phyloP scores from a whole-genome alignment of 2,113 vertebrate species.

The Leptodactylus fuscus region DNA sequence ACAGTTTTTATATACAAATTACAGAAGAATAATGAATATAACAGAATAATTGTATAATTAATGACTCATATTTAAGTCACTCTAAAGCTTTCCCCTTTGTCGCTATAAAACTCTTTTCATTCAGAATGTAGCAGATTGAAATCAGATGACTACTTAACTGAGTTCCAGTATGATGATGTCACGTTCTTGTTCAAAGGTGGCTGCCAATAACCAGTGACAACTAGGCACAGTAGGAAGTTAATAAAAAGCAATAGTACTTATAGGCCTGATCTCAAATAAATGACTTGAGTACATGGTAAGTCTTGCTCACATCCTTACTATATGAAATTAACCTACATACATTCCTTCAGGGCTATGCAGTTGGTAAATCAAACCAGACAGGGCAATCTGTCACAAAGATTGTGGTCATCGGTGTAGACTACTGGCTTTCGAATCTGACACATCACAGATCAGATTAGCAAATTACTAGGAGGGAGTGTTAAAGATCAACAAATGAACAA shows the following conservation, averaged over 20 bases:
- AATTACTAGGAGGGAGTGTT: too few species aligned
- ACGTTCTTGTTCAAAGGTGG: not conserved
- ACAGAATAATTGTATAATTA: not conserved
- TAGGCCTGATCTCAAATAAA: not conserved
- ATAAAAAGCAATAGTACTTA: not conserved
- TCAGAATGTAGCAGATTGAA: not conserved
- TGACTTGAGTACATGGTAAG: not conserved
- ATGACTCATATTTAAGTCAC: not conserved
- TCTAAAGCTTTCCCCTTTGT: too few species aligned
- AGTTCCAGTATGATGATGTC: conserved; percentile 4
- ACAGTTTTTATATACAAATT: too few species aligned
- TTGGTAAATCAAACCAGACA: too few species aligned
- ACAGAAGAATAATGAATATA: not conserved
- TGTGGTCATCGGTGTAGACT: too few species aligned
- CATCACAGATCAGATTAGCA: too few species aligned
- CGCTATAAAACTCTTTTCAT: not conserved
- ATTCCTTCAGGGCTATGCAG: too few species aligned
- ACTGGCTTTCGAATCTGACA: too few species aligned
- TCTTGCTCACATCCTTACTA: not conserved
- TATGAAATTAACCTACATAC: not conserved
- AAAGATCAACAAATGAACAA: too few species aligned
- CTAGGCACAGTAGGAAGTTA: not conserved
- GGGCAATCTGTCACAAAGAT: too few species aligned
- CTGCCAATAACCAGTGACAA: conserved; percentile 6
- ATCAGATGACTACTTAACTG: not conserved